A percentile compares a stretch with the other conserved stretches of the same genome.
phyloP scores from a whole-genome alignment of 1,140 invertebrate genomes.

The Drosophila tsacasi region DNA sequence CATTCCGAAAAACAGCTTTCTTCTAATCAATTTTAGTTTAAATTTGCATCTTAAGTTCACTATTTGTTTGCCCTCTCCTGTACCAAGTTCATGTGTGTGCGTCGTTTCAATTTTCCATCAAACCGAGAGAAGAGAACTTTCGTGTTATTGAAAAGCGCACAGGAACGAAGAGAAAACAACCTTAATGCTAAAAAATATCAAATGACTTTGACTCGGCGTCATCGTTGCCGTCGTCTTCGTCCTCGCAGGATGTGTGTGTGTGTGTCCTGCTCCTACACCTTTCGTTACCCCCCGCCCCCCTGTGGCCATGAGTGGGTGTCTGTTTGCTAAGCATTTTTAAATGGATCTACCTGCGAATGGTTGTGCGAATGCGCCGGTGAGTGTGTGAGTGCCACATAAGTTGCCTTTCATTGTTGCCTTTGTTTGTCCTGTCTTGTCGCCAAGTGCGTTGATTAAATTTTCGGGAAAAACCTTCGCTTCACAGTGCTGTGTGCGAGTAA shows the following conservation, averaged over 20 bases:
- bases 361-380: conserved; percentile 1
- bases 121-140: conserved; percentile 65
- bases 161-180: conserved; percentile 53
- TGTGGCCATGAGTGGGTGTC: conserved; percentile 22
- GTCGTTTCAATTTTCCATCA: conserved; percentile 75
- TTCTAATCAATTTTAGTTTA: background rate
- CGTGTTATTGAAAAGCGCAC: conserved; percentile 77
- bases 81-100: conserved; percentile 27
- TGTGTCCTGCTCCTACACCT: background rate
- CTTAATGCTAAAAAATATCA: conserved; percentile 73
- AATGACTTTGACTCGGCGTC: conserved; percentile 55
- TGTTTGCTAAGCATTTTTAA: conserved; percentile 77
- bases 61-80: background rate
- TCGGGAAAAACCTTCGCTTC: conserved; percentile 39
- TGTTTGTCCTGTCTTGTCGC: conserved; percentile 48
- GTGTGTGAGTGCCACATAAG: conserved; percentile 34
- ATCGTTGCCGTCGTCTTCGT: conserved; percentile 7
- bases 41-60: background rate
- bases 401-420: conserved; percentile 55
- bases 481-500: background rate
- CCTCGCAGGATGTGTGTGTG: conserved; percentile 20
- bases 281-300: too few species aligned
- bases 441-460: conserved; percentile 80
- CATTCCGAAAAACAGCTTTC: too few species aligned
- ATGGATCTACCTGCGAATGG: conserved; percentile 61